phyloP scores from a whole-genome alignment of 37 sponge, comb jelly and placozoan species.

The Petrosia ficiformis region DNA sequence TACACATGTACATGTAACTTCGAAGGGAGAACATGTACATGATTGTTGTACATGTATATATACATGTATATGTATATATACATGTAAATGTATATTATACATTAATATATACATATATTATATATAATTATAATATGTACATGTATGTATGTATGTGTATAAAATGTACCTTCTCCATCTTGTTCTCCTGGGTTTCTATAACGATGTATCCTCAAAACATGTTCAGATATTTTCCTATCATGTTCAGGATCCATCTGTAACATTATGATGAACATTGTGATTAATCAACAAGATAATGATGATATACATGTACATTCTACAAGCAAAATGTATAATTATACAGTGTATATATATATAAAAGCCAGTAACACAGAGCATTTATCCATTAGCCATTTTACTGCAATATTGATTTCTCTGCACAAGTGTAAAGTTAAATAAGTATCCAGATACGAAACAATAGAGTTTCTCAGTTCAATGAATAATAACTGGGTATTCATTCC shows the following conservation, averaged over 20 bases:
- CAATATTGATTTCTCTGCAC: too few species aligned
- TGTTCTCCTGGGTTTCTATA: conserved; percentile 92
- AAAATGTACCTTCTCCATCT: conserved; percentile 65
- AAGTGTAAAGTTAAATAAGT: too few species aligned
- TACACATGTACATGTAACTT: too few species aligned
- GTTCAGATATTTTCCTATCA: conserved; percentile 92
- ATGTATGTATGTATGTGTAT: too few species aligned
- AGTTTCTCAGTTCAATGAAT: too few species aligned
- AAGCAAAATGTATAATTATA: not conserved
- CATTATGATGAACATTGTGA: not conserved
- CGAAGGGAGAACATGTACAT: too few species aligned
- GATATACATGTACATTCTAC: not conserved
- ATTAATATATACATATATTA: too few species aligned
- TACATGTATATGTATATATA: not conserved
- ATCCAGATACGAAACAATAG: too few species aligned
- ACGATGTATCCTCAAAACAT: conserved; percentile 97
- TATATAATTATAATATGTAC: not conserved
- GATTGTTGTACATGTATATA: conserved; percentile 13
- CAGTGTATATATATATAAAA: too few species aligned
- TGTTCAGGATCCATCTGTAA: conserved; percentile 87
- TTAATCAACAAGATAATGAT: not conserved
- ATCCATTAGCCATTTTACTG: too few species aligned
- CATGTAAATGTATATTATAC: too few species aligned
- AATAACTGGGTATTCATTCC: not conserved
- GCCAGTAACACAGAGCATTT: too few species aligned